Conservation (phyloP, 2,888 invertebrate genomes). For the Eupithecia insigniata region DNA sequence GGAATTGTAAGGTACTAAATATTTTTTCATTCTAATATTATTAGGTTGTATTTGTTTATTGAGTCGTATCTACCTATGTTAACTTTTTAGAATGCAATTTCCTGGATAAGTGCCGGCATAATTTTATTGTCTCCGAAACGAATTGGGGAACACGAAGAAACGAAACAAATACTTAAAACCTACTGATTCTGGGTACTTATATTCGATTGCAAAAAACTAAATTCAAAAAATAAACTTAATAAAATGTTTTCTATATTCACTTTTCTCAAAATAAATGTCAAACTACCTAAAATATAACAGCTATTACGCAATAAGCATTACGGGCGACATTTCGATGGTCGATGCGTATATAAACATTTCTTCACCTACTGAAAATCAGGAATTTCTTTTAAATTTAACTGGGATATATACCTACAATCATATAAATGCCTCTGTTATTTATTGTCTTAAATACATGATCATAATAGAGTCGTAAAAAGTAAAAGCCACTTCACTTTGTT, state of each 20-base stretch:
- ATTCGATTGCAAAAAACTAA: neutral
- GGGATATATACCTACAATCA: neutral
- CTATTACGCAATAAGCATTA: slow-evolving; percentile 61
- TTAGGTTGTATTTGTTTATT: neutral
- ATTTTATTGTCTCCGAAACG: neutral
- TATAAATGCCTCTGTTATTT: neutral
- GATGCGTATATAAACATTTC: slow-evolving; percentile 60
- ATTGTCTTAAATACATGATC: neutral
- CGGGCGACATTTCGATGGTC: slow-evolving; percentile 55
- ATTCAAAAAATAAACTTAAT: neutral
- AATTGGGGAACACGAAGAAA: neutral
- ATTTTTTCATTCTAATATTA: too few relatives aligned
- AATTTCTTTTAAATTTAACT: slow-evolving; percentile 17
- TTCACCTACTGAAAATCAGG: slow-evolving; percentile 50
- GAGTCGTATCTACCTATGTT: neutral
- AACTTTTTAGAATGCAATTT: neutral
- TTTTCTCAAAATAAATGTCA: slow-evolving; percentile 58
- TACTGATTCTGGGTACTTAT: neutral
- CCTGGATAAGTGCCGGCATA: neutral
- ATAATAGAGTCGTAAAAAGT: slow-evolving; percentile 11
- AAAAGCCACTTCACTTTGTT: slow-evolving; percentile 15
- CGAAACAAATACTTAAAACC: neutral
- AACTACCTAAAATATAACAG: slow-evolving; percentile 52
- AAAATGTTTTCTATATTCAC: slow-evolving; percentile 46
- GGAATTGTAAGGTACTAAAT: too few relatives aligned